These are phyloP conservation scores for Limonius californicus DNA, from an alignment of 1,140 invertebrate genomes.

Conservation along the genomic window DNA sequence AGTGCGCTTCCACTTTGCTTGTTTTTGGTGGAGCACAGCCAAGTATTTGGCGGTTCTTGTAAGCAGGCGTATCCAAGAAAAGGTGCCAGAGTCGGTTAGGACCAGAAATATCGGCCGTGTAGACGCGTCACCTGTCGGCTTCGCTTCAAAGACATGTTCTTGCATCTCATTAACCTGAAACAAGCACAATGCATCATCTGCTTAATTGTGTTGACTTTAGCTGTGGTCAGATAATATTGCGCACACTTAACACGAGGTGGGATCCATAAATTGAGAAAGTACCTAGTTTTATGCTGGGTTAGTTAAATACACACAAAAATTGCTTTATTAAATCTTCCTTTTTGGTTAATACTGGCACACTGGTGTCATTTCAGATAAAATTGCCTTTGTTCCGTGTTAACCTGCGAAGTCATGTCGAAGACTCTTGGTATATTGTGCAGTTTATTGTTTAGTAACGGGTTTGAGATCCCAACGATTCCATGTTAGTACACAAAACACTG, in stretches of 20 bases:
- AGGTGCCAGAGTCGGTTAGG: conserved; percentile 15
- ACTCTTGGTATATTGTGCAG: too few relatives aligned
- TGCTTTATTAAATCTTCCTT: too few relatives aligned
- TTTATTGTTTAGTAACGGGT: too few relatives aligned
- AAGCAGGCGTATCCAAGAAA: conserved; percentile 10
- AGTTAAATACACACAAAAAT: too few relatives aligned
- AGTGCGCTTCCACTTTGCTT: conserved; percentile 4
- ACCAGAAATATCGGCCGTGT: conserved; percentile 27
- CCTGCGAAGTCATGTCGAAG: too few relatives aligned
- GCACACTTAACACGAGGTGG: neutral
- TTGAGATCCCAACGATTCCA: too few relatives aligned
- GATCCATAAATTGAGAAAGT: conserved; percentile 4
- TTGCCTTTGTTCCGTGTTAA: too few relatives aligned
- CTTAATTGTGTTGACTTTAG: conserved; percentile 20
- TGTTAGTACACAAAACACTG: too few relatives aligned
- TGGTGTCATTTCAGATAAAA: too few relatives aligned
- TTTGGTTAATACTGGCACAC: too few relatives aligned
- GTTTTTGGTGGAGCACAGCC: conserved; percentile 9
- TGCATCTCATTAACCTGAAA: conserved; percentile 31
- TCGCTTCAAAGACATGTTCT: conserved; percentile 26
- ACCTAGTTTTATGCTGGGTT: too few relatives aligned
- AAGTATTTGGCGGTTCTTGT: conserved; percentile 13
- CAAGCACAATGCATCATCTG: conserved; percentile 25
- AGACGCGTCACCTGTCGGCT: conserved; percentile 29
- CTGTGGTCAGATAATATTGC: conserved; percentile 11